phyloP scores from a whole-genome alignment of 2,888 invertebrate genomes.

The Morinoia aosen region DNA sequence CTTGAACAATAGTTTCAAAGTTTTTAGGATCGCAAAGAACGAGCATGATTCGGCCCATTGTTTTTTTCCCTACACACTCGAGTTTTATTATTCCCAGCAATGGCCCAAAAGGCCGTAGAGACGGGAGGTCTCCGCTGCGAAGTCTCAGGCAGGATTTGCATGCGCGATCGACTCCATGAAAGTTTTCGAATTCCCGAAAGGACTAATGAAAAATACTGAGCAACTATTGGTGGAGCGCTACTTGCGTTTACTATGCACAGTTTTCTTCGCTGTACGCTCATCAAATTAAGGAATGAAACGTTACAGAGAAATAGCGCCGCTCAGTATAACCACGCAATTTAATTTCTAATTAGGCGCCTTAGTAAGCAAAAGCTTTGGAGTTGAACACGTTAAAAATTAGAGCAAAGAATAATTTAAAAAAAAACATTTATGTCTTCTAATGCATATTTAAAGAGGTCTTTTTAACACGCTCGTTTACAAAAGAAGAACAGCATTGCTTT shows the following conservation, averaged over 20 bases:
- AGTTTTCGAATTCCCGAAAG: conserved; percentile 16
- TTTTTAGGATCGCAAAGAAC: neutral
- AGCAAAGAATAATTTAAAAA: too few species aligned
- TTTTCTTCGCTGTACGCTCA: neutral
- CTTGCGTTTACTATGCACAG: neutral
- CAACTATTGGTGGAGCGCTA: neutral
- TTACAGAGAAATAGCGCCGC: neutral
- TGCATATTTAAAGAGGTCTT: too few species aligned
- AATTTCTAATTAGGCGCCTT: neutral
- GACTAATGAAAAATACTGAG: conserved; percentile 25
- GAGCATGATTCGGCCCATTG: neutral
- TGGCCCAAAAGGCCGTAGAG: conserved; percentile 5
- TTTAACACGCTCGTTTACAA: too few species aligned
- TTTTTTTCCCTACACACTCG: neutral
- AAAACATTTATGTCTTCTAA: too few species aligned
- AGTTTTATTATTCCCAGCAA: neutral
- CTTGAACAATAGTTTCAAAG: neutral
- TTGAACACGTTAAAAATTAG: neutral
- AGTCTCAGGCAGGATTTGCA: conserved; percentile 26
- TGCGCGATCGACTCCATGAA: neutral
- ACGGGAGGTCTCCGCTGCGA: neutral
- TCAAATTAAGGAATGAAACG: neutral
- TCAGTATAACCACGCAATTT: neutral
- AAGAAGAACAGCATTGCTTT: neutral
- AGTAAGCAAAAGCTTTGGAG: neutral